These are phyloP conservation scores for Perodicticus potto DNA, from an alignment of 2,797 vertebrate genomes.

Conservation along the genomic window DNA sequence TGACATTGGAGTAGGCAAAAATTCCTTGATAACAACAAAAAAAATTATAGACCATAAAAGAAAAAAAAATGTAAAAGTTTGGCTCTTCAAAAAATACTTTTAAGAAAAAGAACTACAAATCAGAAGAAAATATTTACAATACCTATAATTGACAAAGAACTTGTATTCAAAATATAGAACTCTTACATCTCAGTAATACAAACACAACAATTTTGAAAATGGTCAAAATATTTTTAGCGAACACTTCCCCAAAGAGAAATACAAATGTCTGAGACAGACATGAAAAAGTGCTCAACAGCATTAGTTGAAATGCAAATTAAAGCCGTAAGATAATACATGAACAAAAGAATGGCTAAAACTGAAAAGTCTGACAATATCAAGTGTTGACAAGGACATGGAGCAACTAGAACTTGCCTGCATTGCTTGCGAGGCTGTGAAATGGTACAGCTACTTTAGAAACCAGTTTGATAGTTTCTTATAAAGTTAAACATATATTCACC, in stretches of 20 bases:
- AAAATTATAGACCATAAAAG: background rate
- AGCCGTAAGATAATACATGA: background rate
- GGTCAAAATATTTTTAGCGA: slow-evolving; percentile 32
- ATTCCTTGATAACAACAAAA: background rate
- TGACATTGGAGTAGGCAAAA: background rate
- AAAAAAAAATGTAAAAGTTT: slow-evolving; percentile 35
- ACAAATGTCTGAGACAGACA: background rate
- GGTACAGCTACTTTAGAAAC: background rate
- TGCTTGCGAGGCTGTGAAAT: slow-evolving; percentile 33
- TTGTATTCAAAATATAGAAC: slow-evolving; percentile 2
- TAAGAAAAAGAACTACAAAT: slow-evolving; percentile 1
- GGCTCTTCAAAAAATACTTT: background rate
- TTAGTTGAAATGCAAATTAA: slow-evolving; percentile 49
- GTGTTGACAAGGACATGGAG: background rate
- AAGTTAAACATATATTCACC: background rate
- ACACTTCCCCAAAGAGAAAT: slow-evolving; percentile 19
- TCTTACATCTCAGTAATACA: slow-evolving; percentile 16
- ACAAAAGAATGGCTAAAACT: slow-evolving; percentile 9
- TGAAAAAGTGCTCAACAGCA: background rate
- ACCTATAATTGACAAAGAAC: background rate
- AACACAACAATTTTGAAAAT: background rate
- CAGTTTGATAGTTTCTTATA: slow-evolving; percentile 38
- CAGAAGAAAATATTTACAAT: background rate
- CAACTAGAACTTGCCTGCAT: background rate
- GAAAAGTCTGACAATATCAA: slow-evolving; percentile 42